A percentile compares a stretch with the other conserved stretches of the same genome.
Conservation (phyloP, 2,888 invertebrate species). For the Sminthurinus aureus region DNA sequence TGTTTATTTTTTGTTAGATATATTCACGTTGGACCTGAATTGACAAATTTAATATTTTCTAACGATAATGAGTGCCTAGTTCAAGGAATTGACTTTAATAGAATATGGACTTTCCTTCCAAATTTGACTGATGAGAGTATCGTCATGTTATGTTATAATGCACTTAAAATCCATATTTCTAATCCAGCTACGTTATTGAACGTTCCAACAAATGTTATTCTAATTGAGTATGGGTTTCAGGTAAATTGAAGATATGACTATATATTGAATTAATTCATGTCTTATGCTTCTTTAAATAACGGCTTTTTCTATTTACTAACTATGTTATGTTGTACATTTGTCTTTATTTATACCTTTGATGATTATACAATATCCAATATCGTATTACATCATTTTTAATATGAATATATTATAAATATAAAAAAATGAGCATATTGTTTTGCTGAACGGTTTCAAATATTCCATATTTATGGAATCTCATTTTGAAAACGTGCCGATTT, state of each 20-base stretch:
- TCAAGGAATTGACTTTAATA: slow-evolving; percentile 52
- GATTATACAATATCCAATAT: no score
- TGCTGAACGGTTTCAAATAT: slow-evolving; percentile 29
- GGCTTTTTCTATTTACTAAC: no score
- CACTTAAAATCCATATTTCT: slow-evolving; percentile 62
- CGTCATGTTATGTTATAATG: slow-evolving; percentile 65
- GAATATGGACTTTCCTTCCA: slow-evolving; percentile 65
- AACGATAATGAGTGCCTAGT: slow-evolving; percentile 61
- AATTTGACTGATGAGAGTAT: slow-evolving; percentile 63
- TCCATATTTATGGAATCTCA: slow-evolving; percentile 7
- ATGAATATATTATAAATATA: slow-evolving; percentile 4
- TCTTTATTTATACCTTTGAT: no score
- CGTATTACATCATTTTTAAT: not conserved
- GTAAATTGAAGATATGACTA: slow-evolving; percentile 62
- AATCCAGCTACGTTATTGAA: slow-evolving; percentile 60
- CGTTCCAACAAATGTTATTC: slow-evolving; percentile 67
- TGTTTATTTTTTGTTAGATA: no score
- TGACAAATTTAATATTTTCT: slow-evolving; percentile 68
- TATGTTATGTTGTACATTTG: no score
- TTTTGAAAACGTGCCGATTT: slow-evolving; percentile 27
- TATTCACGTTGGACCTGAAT: slow-evolving; percentile 69
- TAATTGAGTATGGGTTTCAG: slow-evolving; percentile 71
- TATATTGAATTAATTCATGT: no score
- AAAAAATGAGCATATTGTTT: slow-evolving; percentile 16
- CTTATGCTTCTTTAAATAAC: no score